These are phyloP conservation scores for Helogale parvula DNA, from an alignment of 2,113 vertebrate species.

Conservation along the genomic window DNA sequence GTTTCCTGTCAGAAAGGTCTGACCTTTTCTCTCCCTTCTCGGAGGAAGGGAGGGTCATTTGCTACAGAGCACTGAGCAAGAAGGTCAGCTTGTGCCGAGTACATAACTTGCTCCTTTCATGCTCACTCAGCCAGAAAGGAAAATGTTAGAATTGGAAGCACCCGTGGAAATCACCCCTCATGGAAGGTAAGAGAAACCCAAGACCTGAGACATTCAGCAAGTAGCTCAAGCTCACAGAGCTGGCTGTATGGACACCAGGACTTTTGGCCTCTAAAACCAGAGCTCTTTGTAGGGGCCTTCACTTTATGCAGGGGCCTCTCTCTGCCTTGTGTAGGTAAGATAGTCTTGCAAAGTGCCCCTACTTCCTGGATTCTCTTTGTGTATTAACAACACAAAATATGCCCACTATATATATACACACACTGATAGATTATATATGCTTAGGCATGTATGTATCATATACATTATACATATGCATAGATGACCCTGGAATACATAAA, in stretches of 20 bases:
- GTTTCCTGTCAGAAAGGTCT: neutral
- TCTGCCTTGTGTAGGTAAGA: neutral
- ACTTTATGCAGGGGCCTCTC: neutral
- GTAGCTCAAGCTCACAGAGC: neutral
- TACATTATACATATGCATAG: neutral
- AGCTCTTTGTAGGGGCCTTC: neutral
- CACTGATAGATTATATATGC: neutral
- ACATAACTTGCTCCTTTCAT: neutral
- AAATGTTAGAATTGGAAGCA: neutral
- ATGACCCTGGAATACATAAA: neutral
- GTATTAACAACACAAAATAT: neutral
- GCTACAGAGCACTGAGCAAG: neutral
- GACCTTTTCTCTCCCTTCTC: constrained; percentile 41
- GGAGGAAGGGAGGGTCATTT: neutral
- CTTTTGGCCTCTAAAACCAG: neutral
- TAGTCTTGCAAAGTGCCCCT: neutral
- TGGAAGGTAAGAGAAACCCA: neutral
- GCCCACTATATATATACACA: neutral
- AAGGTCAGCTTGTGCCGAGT: neutral
- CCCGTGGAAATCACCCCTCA: neutral
- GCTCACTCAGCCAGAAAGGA: neutral
- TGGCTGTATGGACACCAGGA: neutral
- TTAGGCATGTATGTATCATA: neutral
- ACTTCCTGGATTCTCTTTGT: neutral
- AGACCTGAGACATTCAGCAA: neutral